Evolutionary conservation across 1,140 invertebrate genomes (phyloP).

Genomic region (Conus betulinus): DNA sequence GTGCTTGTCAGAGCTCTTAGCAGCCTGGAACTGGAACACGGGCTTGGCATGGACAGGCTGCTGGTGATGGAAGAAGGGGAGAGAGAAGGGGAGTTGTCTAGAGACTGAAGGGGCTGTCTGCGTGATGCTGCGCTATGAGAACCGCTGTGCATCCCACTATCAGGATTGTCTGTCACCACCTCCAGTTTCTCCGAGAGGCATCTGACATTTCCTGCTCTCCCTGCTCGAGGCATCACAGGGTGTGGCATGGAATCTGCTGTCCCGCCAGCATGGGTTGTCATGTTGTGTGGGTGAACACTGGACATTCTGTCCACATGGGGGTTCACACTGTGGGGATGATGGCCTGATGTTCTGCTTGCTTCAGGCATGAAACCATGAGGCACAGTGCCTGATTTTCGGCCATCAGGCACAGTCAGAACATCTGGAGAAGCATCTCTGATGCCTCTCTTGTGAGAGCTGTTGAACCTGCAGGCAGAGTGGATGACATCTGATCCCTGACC

Average conservation of each 20-base stretch:
- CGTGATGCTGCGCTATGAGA: background rate
- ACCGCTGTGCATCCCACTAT: conserved; percentile 23
- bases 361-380: background rate
- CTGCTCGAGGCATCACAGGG: background rate
- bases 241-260: background rate
- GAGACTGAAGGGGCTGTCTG: conserved; percentile 28
- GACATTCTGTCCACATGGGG: background rate
- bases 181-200: background rate
- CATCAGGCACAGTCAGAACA: background rate
- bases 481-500: background rate
- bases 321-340: background rate
- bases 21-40: background rate
- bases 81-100: conserved; percentile 35
- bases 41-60: conserved; percentile 8
- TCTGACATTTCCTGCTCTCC: background rate
- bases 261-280: background rate
- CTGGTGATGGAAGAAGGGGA: conserved; percentile 16
- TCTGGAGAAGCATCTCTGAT: background rate
- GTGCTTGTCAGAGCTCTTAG: background rate
- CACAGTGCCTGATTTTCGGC: background rate
- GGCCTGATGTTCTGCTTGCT: background rate
- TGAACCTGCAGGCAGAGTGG: background rate
- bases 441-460: background rate
- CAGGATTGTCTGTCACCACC: background rate
- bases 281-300: background rate